Base-by-base conservation (phyloP, 2,888 invertebrate genomes). In the Trimorus sp. region DNA sequence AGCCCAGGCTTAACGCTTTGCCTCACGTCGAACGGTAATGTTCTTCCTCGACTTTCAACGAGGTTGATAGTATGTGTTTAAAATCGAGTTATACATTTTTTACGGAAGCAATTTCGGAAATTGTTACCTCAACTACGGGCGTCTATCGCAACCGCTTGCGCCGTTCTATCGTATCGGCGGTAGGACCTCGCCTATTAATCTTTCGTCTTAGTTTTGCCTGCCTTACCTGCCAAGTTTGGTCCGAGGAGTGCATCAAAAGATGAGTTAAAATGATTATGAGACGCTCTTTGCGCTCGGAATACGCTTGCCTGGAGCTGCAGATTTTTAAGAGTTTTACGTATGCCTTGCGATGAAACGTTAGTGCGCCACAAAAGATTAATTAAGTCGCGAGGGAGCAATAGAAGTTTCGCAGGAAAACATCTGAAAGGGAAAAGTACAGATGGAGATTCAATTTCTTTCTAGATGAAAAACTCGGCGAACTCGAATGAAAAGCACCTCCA, bases 51-150 rank as follows among this genome's bases (percentile, higher is more conserved):
- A 40, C 54, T 79, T 59, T 9, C 48, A 69, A 79, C 56, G 60
- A 58, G 58, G 42, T 42, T 63, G 65, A 79, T 65, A 48, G 76
- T 79, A 73, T 83, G 83, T 83, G 76, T 70, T 49, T 65, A 56
- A 81, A 84, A 84, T 85, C 79, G 77, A 83, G 84, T 84, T 84
- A 85, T 82, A 69, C 80, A 84, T 85, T 84, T 75, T 85, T 85
- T 85, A 71, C 82, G 59, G 58, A 75, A 83, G 84, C 83, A 84
- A 84, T 85, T 84, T 84, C 76, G 68, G 66, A 82, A 82, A 77
- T 76, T 82, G 79, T 77, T 83, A 60, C 82, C 62, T 62, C 69
- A 45, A 40, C 65, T 60, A 53, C 56, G 26, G 12, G 56, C 60
- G 58, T 71, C 66, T 58, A 78, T 60, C 59, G 53, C 49, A 66